phyloP scores from a whole-genome alignment of 2,113 vertebrate genomes.

The Amazona guildingii region DNA sequence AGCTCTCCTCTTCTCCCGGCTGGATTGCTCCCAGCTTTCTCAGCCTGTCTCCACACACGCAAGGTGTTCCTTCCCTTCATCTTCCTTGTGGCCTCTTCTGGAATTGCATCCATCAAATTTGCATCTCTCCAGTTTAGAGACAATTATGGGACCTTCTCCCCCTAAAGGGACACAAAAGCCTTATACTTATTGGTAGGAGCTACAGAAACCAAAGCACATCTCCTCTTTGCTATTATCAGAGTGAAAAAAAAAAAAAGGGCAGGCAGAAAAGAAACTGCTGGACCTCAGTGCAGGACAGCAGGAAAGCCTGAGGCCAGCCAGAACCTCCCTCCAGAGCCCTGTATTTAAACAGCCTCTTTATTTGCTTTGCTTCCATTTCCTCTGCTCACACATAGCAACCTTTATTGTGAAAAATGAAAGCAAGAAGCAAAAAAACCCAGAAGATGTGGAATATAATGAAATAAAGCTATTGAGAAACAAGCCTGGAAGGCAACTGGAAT shows the following conservation, averaged over 20 bases:
- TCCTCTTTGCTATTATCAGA: not conserved
- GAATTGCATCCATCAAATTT: not conserved
- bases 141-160: not conserved
- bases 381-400: not conserved
- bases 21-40: not conserved
- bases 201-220: not conserved
- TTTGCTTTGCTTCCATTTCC: not conserved
- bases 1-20: not conserved
- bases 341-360: not conserved
- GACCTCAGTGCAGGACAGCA: not conserved
- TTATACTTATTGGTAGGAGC: not conserved
- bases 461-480: not conserved
- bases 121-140: not conserved
- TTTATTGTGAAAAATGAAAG: slow-evolving; percentile 7
- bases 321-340: not conserved
- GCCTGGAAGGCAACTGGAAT: not conserved
- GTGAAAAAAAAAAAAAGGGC: not conserved
- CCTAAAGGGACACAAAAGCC: not conserved
- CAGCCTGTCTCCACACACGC: not conserved
- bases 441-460: not conserved
- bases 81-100: not conserved
- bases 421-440: not conserved
- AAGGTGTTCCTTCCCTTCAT: not conserved
- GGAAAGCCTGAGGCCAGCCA: not conserved
- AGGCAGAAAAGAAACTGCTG: not conserved